Evolutionary conservation across 2,888 invertebrate genomes (phyloP).

Genomic region (Deilephila porcellus): DNA sequence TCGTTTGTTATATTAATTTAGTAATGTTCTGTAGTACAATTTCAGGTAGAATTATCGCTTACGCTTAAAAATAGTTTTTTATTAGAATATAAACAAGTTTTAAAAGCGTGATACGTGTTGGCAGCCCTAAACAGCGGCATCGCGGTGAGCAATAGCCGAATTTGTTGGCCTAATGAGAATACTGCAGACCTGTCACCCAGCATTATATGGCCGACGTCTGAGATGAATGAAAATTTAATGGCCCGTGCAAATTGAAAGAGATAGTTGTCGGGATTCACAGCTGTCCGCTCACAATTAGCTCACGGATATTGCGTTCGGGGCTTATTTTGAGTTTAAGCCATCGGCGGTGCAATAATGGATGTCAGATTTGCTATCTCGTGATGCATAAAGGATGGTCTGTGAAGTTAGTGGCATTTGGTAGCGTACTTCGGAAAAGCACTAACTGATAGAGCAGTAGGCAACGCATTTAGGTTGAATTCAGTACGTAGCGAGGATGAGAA

Average conservation of each 20-base stretch:
- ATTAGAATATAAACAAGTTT: neutral
- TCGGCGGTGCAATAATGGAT: neutral
- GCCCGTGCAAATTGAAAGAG: conserved; percentile 31
- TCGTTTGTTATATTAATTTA: no score
- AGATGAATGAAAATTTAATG: conserved; percentile 32
- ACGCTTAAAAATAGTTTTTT: no score
- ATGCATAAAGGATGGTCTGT: no score
- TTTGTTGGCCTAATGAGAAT: conserved; percentile 51
- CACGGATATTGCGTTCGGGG: conserved; percentile 9
- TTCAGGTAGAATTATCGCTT: no score
- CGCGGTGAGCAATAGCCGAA: conserved; percentile 47
- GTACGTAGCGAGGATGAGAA: no score
- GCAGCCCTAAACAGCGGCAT: conserved; percentile 15
- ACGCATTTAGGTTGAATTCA: no score
- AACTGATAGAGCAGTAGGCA: no score
- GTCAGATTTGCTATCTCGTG: no score
- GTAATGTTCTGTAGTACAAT: no score
- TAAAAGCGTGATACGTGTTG: neutral
- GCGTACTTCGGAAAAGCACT: no score
- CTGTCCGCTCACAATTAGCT: conserved; percentile 14
- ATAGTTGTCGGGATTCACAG: neutral
- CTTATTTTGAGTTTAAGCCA: conserved; percentile 12
- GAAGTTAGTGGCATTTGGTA: no score
- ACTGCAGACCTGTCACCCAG: conserved; percentile 31
- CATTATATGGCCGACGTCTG: conserved; percentile 22